These are phyloP conservation scores for Anneissia japonica DNA, from an alignment of 35 echinoderm and acorn worm genomes.

Conservation along the genomic window DNA sequence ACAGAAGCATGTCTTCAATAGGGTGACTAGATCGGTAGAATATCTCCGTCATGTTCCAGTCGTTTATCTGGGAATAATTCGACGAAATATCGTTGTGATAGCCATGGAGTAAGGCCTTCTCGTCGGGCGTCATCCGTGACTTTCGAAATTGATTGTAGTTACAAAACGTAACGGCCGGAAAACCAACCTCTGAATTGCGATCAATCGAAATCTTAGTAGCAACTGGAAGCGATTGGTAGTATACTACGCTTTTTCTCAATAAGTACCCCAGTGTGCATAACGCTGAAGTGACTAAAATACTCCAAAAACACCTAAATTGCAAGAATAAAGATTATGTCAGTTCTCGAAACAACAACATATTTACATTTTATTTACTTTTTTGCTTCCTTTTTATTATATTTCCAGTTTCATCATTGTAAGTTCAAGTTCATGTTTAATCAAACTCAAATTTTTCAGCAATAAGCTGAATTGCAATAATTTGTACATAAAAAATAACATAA, in stretches of 20 bases:
- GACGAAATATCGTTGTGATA: background rate
- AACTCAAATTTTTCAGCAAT: too few species aligned
- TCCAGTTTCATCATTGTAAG: too few species aligned
- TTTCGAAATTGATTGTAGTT: conserved; percentile 45
- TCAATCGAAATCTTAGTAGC: background rate
- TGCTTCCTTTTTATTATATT: too few species aligned
- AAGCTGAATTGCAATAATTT: too few species aligned
- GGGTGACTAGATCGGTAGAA: background rate
- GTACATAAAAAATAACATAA: too few species aligned
- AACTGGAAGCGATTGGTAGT: background rate
- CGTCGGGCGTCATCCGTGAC: background rate
- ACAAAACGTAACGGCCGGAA: conserved; percentile 42
- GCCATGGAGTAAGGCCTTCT: background rate
- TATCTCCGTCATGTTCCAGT: background rate
- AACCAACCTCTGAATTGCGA: background rate
- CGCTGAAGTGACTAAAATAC: background rate
- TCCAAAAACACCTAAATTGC: background rate
- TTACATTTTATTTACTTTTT: too few species aligned
- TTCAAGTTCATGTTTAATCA: too few species aligned
- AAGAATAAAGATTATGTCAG: too few species aligned
- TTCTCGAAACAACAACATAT: too few species aligned
- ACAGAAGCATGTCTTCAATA: background rate
- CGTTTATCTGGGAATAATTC: background rate
- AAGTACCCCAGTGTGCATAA: background rate
- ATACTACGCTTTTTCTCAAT: background rate